Conservation (phyloP, 2,113 vertebrate species). For the Otolemur garnettii region DNA sequence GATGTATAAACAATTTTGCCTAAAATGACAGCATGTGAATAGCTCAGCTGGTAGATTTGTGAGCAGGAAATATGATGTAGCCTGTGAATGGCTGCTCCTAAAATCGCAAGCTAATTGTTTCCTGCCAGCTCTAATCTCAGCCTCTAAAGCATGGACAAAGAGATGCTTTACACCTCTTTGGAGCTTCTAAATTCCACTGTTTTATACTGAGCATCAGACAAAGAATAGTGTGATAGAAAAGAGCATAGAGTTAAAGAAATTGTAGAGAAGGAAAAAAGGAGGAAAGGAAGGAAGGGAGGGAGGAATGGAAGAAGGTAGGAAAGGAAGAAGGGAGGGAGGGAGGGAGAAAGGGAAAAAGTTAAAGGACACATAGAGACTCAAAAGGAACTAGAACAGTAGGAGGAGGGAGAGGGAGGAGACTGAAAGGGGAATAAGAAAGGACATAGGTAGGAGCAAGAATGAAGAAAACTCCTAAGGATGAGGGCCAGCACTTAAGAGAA, state of each 20-base stretch:
- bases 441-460: background rate
- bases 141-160: constrained; percentile 36
- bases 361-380: background rate
- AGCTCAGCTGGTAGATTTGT: constrained; percentile 57
- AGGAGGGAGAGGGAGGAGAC: background rate
- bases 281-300: background rate
- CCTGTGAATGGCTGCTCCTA: constrained; percentile 59
- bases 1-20: constrained; percentile 80
- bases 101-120: constrained; percentile 59
- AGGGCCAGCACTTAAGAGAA: background rate
- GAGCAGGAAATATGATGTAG: constrained; percentile 71
- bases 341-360: background rate
- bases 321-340: background rate
- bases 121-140: constrained; percentile 53
- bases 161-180: background rate
- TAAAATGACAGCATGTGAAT: constrained; percentile 77
- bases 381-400: background rate
- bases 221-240: background rate
- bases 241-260: background rate
- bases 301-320: background rate
- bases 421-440: background rate
- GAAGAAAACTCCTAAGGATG: background rate
- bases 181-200: background rate
- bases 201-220: constrained; percentile 12
- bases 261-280: background rate